Evolutionary conservation across 1,140 invertebrate genomes (phyloP).

Genomic region (Drosophila parabipectinata): DNA sequence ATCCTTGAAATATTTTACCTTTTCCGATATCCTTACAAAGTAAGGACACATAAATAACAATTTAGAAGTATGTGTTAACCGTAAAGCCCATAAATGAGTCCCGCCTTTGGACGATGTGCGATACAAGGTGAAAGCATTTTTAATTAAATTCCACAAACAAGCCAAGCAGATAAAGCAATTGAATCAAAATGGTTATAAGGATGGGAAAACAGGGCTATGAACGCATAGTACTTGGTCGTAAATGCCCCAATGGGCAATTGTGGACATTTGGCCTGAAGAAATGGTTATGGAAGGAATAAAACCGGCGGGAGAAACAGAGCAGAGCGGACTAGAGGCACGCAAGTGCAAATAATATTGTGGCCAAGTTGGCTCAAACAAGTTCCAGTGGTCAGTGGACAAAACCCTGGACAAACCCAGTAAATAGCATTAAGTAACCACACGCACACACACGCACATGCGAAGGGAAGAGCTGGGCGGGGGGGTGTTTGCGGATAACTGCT

Average conservation of each 20-base stretch:
- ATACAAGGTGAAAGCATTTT: constrained; percentile 20
- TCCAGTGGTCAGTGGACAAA: constrained; percentile 32
- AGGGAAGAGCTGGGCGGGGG: background rate
- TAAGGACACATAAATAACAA: background rate
- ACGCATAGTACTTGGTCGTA: constrained; percentile 25
- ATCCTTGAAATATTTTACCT: too few relatives aligned
- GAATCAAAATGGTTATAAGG: constrained; percentile 10
- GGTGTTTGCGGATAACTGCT: constrained; percentile 54
- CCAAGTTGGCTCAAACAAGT: constrained; percentile 67
- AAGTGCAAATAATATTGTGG: constrained; percentile 80
- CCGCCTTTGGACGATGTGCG: background rate
- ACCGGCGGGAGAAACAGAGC: background rate
- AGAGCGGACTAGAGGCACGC: constrained; percentile 23
- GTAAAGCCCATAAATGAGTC: background rate
- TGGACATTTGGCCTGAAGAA: constrained; percentile 41
- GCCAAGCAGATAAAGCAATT: constrained; percentile 34
- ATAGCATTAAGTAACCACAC: constrained; percentile 77
- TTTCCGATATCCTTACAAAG: background rate
- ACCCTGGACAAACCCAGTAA: constrained; percentile 48
- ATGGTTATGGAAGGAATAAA: constrained; percentile 49
- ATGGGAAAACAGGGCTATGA: background rate
- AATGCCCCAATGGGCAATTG: constrained; percentile 48
- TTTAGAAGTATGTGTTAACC: background rate
- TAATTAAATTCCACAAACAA: constrained; percentile 37
- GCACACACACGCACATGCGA: constrained; percentile 26